Evolutionary conservation across 2,113 vertebrate species (phyloP).

Genomic region (Origma solitaria): DNA sequence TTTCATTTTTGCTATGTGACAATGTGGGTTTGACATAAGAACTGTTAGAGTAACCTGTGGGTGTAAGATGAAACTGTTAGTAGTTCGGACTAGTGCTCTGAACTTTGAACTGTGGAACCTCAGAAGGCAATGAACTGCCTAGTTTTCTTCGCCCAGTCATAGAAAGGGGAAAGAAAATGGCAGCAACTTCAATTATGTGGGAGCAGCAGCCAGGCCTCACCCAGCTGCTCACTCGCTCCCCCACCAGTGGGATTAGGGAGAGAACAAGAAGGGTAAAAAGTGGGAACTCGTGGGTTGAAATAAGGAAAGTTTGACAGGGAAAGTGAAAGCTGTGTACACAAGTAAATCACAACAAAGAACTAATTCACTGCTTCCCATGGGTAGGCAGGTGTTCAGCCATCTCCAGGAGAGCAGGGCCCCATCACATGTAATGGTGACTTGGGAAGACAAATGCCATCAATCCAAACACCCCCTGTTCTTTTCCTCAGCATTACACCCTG

Average conservation of each 20-base stretch:
- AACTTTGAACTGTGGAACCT: not conserved
- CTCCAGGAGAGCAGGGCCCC: not conserved
- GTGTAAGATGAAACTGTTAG: not conserved
- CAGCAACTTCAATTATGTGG: not conserved
- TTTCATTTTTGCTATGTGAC: not conserved
- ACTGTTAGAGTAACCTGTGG: fast-evolving
- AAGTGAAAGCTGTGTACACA: not conserved
- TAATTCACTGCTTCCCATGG: not conserved
- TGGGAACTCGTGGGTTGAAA: not conserved
- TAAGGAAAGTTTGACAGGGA: not conserved
- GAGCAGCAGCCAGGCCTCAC: not conserved
- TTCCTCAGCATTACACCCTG: not conserved
- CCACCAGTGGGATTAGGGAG: not conserved
- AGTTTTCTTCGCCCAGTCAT: not conserved
- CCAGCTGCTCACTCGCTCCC: not conserved
- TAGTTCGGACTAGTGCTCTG: not conserved
- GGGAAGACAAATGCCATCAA: not conserved
- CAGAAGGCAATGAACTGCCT: not conserved
- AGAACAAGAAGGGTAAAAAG: not conserved
- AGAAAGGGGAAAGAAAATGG: not conserved
- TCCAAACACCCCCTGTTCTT: not conserved
- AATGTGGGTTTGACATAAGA: not conserved
- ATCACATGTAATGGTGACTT: not conserved
- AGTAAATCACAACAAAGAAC: not conserved
- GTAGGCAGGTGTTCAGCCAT: not conserved